Base-by-base conservation (phyloP, 2,888 invertebrate species). In the Corythucha ciliata region DNA sequence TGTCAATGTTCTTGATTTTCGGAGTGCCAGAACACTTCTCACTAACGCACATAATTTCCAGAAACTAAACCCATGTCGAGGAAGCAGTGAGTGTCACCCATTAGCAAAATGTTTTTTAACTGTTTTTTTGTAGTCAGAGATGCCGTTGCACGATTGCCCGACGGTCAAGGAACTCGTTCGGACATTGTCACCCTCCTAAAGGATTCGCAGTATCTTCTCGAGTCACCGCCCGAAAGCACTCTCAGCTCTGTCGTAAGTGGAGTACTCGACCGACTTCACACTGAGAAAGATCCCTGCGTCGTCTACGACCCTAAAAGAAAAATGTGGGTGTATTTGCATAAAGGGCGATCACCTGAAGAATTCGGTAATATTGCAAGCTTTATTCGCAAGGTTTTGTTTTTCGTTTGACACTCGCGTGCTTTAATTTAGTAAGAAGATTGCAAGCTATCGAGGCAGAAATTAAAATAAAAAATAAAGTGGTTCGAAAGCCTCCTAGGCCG, bases 261-360 rank as follows among this genome's bases (percentile, higher is more conserved):
- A 1, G 91, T 92, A 0, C 69, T 96, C 40, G 94, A 96, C 65
- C 73, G 92, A 16, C 77, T 96, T 66, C 86, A 92, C 62, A 85
- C 84, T 8, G 87, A 93, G 59, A 80, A 82, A 50, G 94, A 94
- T 70, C 93, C 94, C 0, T 88, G 92, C 62, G 92, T 94, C 1
- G 85, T 89, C 62, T 94, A 92, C 65, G 92, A 94, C 67, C 83
- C 87, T 1, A 81, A 87, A 62, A 77, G 88, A 4, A 92, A 93
- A 63, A 79, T 90, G 25, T 96, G 96, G 96, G 87, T 93, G n/a
- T 94, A 94, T 68, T 72, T 94, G 49, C 93, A 94, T 67, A 76
- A 91, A 51, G 74, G 74, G 45, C 67, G 79, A 36, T 74, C 76
- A 6, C 76, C 77, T 61, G 75, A 76, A 34, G 79, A 80, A 66